These are phyloP conservation scores for Mythimna albipuncta DNA, from an alignment of 2,888 invertebrate species.

Conservation along the genomic window DNA sequence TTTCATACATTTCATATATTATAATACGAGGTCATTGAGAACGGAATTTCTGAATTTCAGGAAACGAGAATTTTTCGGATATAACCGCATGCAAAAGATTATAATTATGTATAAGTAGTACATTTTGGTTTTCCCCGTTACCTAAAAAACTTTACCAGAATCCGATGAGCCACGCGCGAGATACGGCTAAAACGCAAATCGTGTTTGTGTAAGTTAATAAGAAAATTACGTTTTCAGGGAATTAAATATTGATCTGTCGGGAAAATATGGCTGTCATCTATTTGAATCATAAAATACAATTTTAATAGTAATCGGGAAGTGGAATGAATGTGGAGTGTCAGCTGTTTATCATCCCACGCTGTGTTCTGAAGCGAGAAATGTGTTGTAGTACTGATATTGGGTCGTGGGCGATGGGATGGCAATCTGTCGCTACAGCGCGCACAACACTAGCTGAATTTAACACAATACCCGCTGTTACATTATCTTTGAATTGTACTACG, in stretches of 20 bases:
- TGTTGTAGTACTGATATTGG: slow-evolving; percentile 34
- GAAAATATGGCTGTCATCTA: slow-evolving; percentile 22
- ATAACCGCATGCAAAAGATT: background rate
- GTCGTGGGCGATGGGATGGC: slow-evolving; percentile 50
- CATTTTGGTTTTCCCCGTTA: background rate
- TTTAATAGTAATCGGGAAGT: slow-evolving; percentile 45
- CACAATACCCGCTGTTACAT: slow-evolving; percentile 35
- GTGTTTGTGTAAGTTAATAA: slow-evolving; percentile 9
- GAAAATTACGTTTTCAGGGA: slow-evolving; percentile 21
- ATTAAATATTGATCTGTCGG: slow-evolving; percentile 21
- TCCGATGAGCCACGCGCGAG: background rate
- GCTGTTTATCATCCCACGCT: slow-evolving; percentile 61
- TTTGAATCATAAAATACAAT: slow-evolving; percentile 31
- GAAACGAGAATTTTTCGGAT: background rate
- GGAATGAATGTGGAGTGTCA: slow-evolving; percentile 51
- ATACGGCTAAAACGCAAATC: slow-evolving; percentile 22
- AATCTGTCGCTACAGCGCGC: slow-evolving; percentile 49
- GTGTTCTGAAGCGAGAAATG: slow-evolving; percentile 56
- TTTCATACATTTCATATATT: slow-evolving; percentile 43
- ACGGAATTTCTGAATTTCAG: slow-evolving; percentile 5
- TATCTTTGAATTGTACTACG: slow-evolving; percentile 31
- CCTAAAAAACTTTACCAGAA: slow-evolving; percentile 5
- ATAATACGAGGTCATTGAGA: slow-evolving; percentile 22
- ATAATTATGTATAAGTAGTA: too few species aligned
- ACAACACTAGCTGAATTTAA: slow-evolving; percentile 25